Conservation (phyloP, 2,797 vertebrate species). For the Oryzias dopingdopingensis region DNA sequence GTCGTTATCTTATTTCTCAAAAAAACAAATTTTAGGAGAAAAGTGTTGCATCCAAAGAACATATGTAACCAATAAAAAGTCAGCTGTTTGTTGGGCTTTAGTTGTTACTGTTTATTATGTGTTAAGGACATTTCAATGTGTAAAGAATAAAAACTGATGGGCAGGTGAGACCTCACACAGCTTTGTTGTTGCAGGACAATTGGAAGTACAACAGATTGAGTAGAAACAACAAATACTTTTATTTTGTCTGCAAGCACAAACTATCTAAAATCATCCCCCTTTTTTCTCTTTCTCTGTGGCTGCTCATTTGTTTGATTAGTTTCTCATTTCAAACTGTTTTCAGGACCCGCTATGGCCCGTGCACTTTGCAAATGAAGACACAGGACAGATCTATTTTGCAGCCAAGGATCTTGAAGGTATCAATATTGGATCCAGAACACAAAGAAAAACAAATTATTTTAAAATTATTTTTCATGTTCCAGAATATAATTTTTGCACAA, state of each 20-base stretch:
- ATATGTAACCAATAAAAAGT: conserved; percentile 50
- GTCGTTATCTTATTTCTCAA: conserved; percentile 31
- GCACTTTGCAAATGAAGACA: conserved; percentile 10
- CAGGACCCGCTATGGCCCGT: conserved; percentile 1
- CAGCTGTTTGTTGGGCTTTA: conserved; percentile 35
- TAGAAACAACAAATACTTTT: conserved; percentile 22
- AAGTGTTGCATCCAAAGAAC: conserved; percentile 53
- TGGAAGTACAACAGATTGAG: conserved; percentile 14
- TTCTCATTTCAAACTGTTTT: conserved; percentile 27
- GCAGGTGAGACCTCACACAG: conserved; percentile 65
- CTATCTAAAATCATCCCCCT: neutral
- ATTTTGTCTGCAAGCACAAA: conserved; percentile 19
- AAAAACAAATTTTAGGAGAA: conserved; percentile 29
- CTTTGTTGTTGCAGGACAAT: conserved; percentile 23
- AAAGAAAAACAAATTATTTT: conserved; percentile 9
- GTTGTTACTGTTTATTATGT: conserved; percentile 21
- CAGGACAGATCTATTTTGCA: neutral
- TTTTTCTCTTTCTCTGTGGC: conserved; percentile 1
- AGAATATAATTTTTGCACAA: neutral
- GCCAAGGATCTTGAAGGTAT: conserved; percentile 6
- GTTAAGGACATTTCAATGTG: conserved; percentile 27
- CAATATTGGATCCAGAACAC: conserved; percentile 2
- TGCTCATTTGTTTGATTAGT: conserved; percentile 9
- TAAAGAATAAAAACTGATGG: conserved; percentile 14
- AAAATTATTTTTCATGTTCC: neutral